A percentile compares a stretch with the other conserved stretches of the same genome.
Evolutionary conservation across 2,113 vertebrate species (phyloP).

Genomic region (Orientallactaga bullata): DNA sequence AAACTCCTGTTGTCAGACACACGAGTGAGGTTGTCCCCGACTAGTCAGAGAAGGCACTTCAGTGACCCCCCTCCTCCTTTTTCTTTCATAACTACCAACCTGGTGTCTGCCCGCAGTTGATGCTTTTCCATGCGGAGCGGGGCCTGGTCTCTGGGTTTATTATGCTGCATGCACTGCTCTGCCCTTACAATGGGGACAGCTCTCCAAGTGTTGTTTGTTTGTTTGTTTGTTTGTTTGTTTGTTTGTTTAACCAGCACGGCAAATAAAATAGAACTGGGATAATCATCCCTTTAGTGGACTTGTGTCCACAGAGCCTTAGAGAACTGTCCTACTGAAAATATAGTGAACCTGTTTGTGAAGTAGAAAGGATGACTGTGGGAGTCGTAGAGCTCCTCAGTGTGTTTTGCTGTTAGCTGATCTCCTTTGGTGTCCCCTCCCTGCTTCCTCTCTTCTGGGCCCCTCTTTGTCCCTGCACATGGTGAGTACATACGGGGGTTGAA

Average conservation of each 20-base stretch:
- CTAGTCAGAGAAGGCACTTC: background rate
- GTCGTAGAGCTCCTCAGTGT: background rate
- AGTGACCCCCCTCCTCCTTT: background rate
- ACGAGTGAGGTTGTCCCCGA: background rate
- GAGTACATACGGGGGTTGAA: background rate
- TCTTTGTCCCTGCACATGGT: background rate
- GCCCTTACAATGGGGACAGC: conserved; percentile 13
- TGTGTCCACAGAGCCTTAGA: background rate
- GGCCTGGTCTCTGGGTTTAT: conserved; percentile 22
- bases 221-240: no score
- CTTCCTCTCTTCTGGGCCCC: background rate
- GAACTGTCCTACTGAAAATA: background rate
- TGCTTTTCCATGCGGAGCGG: conserved; percentile 38
- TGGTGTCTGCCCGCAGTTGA: background rate
- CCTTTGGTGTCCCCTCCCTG: background rate
- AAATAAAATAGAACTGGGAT: conserved; percentile 36
- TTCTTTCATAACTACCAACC: conserved; percentile 7
- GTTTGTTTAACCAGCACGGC: conserved; percentile 41
- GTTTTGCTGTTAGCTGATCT: background rate
- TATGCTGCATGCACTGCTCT: background rate
- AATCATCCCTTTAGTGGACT: conserved; percentile 37
- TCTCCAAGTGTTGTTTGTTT: background rate
- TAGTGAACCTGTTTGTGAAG: background rate
- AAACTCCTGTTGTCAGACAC: conserved; percentile 28
- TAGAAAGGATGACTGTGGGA: background rate